phyloP scores from a whole-genome alignment of 2,888 invertebrate genomes.

The Apantesis nais region DNA sequence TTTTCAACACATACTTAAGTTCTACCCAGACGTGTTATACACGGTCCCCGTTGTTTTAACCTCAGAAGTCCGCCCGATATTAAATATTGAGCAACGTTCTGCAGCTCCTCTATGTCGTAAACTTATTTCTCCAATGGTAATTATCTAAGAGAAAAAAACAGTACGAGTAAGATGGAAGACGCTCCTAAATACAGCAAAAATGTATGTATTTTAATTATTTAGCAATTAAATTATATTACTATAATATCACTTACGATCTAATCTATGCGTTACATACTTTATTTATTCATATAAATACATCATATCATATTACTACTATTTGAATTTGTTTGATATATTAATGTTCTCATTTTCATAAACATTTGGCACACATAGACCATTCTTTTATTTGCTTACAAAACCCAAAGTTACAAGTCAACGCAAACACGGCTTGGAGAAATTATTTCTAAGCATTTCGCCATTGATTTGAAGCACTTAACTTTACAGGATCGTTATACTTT shows the following conservation, averaged over 20 bases:
- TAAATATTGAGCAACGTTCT: slow-evolving; percentile 32
- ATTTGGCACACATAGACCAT: slow-evolving; percentile 76
- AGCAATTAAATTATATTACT: slow-evolving; percentile 70
- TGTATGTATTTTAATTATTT: slow-evolving; percentile 76
- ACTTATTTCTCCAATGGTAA: slow-evolving; percentile 58
- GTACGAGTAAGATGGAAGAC: slow-evolving; percentile 83
- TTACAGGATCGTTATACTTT: slow-evolving; percentile 18
- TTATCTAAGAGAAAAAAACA: slow-evolving; percentile 76
- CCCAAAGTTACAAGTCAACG: slow-evolving; percentile 36
- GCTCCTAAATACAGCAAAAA: slow-evolving; percentile 84
- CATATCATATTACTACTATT: slow-evolving; percentile 72
- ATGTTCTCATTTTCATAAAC: slow-evolving; percentile 58
- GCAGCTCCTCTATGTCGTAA: slow-evolving; percentile 24
- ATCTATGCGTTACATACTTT: slow-evolving; percentile 71
- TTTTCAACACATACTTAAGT: slow-evolving; percentile 32
- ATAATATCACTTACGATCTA: slow-evolving; percentile 82
- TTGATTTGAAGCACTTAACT: slow-evolving; percentile 39
- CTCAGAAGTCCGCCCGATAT: slow-evolving; percentile 34
- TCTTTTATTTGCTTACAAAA: slow-evolving; percentile 50
- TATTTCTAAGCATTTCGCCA: slow-evolving; percentile 41
- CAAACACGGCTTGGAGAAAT: slow-evolving; percentile 30
- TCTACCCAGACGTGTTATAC: slow-evolving; percentile 47
- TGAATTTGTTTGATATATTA: slow-evolving; percentile 68
- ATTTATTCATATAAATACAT: slow-evolving; percentile 70
- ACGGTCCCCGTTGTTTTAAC: slow-evolving; percentile 39